Evolutionary conservation across 2,888 invertebrate genomes (phyloP), one percentile per base, ranked within the genome.

Genomic region (Gymnoscelis rufifasciata): DNA sequence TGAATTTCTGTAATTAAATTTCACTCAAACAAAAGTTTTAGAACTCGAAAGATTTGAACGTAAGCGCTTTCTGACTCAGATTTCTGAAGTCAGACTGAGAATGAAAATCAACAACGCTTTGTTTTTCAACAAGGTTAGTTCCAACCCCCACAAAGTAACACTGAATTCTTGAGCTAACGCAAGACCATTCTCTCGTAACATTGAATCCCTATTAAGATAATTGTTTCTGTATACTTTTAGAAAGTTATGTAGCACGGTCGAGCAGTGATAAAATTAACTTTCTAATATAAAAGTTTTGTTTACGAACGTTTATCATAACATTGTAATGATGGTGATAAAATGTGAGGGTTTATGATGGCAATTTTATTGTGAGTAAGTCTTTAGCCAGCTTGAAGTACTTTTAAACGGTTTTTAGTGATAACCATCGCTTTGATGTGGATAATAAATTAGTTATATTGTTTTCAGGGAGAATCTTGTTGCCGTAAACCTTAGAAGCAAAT

Each of bases 181-280:
- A 36, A 33, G n/a, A n/a, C n/a, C 26, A 15, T 35, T 43, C n/a
- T 38, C 29, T 43, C 28, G 38, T 35, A 35, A 24, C 47, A 49
- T 48, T 46, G 35, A 46, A 44, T 38, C 40, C 38, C 40, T 36
- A 37, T 43, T 41, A 40, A 46, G 43, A 48, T 54, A 49, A 57
- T 57, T 54, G 47, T 54, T 54, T 44, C 30, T 37, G 43, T 37
- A 27, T 3, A 11, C 45, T 51, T 44, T 48, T 51, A 37, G 44
- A 50, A 53, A 46, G 43, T 55, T 55, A 57, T 49, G 49, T 41
- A 30, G 43, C 43, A 46, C 45, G 45, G 47, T 40, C 41, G 43
- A 54, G 44, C 37, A 39, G 41, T 45, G 26, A 49, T 49, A 52
- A 56, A 19, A 5, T 19, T 19, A 19, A 57, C 45, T 53, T 43